Evolutionary conservation across 2,113 vertebrate genomes (phyloP), one percentile per base, ranked within the genome.

Genomic region (Sminthopsis crassicaudata): DNA sequence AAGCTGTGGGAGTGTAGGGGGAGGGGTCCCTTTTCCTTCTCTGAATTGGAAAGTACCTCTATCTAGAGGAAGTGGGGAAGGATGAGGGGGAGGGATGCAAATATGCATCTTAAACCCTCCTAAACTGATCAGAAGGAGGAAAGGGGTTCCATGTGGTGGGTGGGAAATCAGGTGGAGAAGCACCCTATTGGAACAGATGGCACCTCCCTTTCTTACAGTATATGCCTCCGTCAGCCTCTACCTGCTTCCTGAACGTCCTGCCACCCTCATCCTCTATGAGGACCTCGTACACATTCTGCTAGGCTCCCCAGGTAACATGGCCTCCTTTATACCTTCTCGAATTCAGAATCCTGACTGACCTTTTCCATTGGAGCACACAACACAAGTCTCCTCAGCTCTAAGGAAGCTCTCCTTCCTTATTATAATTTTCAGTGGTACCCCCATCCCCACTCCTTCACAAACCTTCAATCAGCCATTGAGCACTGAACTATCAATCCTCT

Each of bases 241-340:
- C 98, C 99, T 99, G 93, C 98, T 99, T 26, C 99, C 99, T 0
- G 99, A 99, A 98, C 98, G 99, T 23, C 99, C 99, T 0, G 99
- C 99, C 92, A 99, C 99, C 0, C 99, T 99, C 51, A 99, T 99
- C 97, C 99, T 99, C 91, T 99, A 99, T 93, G 99, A 99, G 98
- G 99, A 99, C 96, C 98, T 99, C 96, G 99, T 99, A 95, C 99
- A 99, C 97, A 99, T 99, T 97, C 99, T 99, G 76, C 97, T 99
- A 76, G 99, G 99, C 50, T 99, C 99, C 48, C 99, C 99, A 97
- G 99, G 99, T 99, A 98, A 98, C 96, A 89, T 3, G 53, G 3
- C 46, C 52, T 30, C 42, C 23, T 1, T 6, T 8, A n/a, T 24
- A 8, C 89, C 67, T 23, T 14, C 1, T 6, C 25, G 52, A 46